Evolutionary conservation across 2,888 invertebrate species (phyloP).

Genomic region (Nomada ruficornis): DNA sequence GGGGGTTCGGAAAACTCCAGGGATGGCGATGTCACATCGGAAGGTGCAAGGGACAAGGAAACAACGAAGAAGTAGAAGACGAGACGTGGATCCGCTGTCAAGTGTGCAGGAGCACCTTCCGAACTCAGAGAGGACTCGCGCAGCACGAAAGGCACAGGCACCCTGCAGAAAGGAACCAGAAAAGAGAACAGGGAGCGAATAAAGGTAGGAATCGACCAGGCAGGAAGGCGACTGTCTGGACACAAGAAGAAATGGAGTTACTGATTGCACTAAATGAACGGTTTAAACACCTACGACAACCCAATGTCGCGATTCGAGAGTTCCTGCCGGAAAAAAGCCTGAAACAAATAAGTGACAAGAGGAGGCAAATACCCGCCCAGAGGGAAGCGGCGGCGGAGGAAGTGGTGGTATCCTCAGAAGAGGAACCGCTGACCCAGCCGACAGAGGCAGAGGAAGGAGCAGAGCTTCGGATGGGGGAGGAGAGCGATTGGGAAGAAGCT

Average conservation of each 20-base stretch:
- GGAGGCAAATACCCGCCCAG: neutral
- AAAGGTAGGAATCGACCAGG: neutral
- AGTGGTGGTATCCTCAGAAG: fast-evolving
- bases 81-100: neutral
- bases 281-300: neutral
- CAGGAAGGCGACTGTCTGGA: neutral
- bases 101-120: fast-evolving
- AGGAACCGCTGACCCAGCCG: no score
- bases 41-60: neutral
- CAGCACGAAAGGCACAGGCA: neutral
- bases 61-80: neutral
- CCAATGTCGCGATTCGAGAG: no score
- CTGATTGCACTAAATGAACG: neutral
- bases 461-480: no score
- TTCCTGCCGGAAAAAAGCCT: neutral
- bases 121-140: neutral
- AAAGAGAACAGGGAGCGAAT: neutral
- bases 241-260: neutral
- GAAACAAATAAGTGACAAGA: no score
- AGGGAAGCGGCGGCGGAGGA: no score
- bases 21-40: neutral
- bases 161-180: neutral
- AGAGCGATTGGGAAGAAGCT: neutral
- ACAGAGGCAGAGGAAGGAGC: neutral
- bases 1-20: neutral